phyloP scores from a whole-genome alignment of 1,140 invertebrate genomes.

The Forficula auricularia region DNA sequence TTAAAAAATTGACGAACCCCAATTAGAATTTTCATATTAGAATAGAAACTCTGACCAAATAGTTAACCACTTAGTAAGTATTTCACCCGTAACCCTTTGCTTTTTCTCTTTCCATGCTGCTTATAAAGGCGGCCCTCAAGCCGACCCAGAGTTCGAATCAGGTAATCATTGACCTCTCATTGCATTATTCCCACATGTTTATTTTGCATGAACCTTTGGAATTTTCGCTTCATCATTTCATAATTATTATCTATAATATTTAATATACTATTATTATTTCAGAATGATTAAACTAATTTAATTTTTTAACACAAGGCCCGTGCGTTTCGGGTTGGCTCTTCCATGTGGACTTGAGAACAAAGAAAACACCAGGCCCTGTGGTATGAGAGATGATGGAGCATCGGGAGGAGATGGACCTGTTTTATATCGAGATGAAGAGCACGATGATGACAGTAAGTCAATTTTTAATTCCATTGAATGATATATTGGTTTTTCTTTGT shows the following conservation, averaged over 20 bases:
- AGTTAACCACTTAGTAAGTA: constrained; percentile 27
- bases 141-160: constrained; percentile 72
- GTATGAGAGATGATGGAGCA: constrained; percentile 42
- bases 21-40: too few species aligned
- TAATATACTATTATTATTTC: not conserved
- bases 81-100: constrained; percentile 16
- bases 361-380: constrained; percentile 63
- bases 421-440: constrained; percentile 49
- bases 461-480: too few species aligned
- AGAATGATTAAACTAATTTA: constrained; percentile 1
- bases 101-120: constrained; percentile 13
- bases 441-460: constrained; percentile 38
- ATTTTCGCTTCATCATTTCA: not conserved
- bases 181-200: not conserved
- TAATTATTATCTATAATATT: not conserved
- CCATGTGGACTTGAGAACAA: constrained; percentile 65
- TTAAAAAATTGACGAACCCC: too few species aligned
- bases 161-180: constrained; percentile 42
- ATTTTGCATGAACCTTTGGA: not conserved
- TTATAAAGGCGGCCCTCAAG: not conserved
- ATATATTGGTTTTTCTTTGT: too few species aligned
- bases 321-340: constrained; percentile 51
- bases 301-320: constrained; percentile 46
- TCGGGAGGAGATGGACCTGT: constrained; percentile 46
- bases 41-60: too few species aligned